Percentiles rank a stretch among this genome's conserved stretches.
Evolutionary conservation across 2,888 invertebrate genomes (phyloP).

Genomic region (Plebejus melissa): DNA sequence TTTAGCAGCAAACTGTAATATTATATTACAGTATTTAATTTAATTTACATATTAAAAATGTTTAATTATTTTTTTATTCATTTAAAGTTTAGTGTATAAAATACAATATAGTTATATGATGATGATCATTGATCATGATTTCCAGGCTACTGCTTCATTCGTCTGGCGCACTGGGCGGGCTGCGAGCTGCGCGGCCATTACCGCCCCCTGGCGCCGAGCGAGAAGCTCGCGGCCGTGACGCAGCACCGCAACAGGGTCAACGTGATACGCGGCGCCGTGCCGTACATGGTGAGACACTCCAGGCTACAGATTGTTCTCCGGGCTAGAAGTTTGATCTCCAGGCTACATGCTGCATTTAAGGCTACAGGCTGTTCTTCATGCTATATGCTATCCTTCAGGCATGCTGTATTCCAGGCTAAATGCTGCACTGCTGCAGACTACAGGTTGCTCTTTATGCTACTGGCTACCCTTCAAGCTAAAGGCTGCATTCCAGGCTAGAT

Average conservation of each 20-base stretch:
- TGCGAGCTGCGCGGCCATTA: conserved; percentile 67
- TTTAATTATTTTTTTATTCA: too few relatives aligned
- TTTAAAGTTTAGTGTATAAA: too few relatives aligned
- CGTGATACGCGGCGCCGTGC: conserved; percentile 77
- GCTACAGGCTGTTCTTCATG: background rate
- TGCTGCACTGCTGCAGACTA: too few relatives aligned
- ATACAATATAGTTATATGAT: background rate
- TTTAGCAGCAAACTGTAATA: too few relatives aligned
- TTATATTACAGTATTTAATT: too few relatives aligned
- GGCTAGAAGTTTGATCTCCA: too few relatives aligned
- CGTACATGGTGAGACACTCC: conserved; percentile 75
- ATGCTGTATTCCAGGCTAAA: too few relatives aligned
- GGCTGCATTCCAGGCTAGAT: background rate
- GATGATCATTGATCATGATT: conserved; percentile 21
- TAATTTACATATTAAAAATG: too few relatives aligned
- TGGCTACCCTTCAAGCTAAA: too few relatives aligned
- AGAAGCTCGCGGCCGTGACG: conserved; percentile 71
- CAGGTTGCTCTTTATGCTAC: too few relatives aligned
- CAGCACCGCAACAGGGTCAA: conserved; percentile 79
- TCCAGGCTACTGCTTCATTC: conserved; percentile 83
- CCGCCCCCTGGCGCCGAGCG: conserved; percentile 67
- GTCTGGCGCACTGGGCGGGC: conserved; percentile 81
- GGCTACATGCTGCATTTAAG: background rate
- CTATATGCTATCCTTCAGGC: too few relatives aligned
- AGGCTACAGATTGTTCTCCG: background rate